Base-by-base conservation (phyloP, 2,113 vertebrate species). In the Ochotona curzoniae region DNA sequence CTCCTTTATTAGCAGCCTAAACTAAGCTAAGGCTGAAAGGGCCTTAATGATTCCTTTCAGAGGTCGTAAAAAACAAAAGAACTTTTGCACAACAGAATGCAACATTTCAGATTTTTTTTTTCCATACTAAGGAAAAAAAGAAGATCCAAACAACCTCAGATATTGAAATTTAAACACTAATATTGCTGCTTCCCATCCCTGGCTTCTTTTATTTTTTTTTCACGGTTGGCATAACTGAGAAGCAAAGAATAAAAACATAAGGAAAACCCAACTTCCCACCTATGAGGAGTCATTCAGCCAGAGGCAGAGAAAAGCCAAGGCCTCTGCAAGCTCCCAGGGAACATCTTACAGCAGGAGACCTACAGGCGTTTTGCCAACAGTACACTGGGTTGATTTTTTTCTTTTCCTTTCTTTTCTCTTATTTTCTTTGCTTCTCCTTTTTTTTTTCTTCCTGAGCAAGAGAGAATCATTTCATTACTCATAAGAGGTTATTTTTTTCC, bases 31-130 rank as follows among this genome's bases (percentile, higher is more conserved):
- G 63, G 73, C 71, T 94, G 47, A 84, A 73, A 87, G 71, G 60
- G 47, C 78, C 89, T 94, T 95, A 91, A 94, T 74, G 80, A 90
- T 51, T 64, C 84, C 78, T 91, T 95, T 95, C 73, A 95, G 57
- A 96, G 71, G 82, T 67, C 71, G 86, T 71, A 54, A 32, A 57
- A 93, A 66, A 94, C 66, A 91, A 89, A 63, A 63, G 74, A 93
- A 95, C 87, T 90, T 91, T 80, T 96, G 73, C 69, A 79, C 87
- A 95, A 95, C 89, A 81, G 83, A 95, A 95, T 87, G 83, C 89
- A 93, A 93, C 69, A 63, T 67, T 94, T 93, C 86, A 84, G 67
- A 85, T 87, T 94, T 89, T 81, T n/a, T n/a, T 26, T 86, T 44
- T 94, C 38, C 64, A 85, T 32, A 23, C 12, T 70, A 57, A n/a